These are phyloP conservation scores for Poecilus cupreus DNA, from an alignment of 2,888 invertebrate genomes.

Conservation along the genomic window DNA sequence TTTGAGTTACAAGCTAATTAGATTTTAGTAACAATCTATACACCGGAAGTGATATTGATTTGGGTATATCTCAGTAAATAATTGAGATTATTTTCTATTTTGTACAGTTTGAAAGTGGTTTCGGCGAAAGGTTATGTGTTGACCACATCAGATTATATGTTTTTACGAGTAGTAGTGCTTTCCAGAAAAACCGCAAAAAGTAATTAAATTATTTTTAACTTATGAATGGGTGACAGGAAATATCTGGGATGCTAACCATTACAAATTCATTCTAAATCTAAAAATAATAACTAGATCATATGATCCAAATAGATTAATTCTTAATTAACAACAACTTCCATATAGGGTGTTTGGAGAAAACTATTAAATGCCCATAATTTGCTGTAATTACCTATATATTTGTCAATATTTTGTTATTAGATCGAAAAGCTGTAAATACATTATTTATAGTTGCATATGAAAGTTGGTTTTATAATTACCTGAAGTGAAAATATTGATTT, in stretches of 20 bases:
- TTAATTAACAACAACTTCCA: constrained; percentile 1
- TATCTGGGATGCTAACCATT: background rate
- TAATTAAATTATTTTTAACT: constrained; percentile 13
- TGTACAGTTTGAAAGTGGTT: too few relatives aligned
- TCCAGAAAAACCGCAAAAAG: background rate
- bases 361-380: constrained; percentile 14
- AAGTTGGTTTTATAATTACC: constrained; percentile 30
- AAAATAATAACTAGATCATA: constrained; percentile 13
- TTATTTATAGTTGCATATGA: constrained; percentile 30
- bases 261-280: background rate
- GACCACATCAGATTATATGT: background rate
- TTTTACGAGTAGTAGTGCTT: background rate
- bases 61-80: too few relatives aligned
- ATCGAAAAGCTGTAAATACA: background rate
- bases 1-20: too few relatives aligned
- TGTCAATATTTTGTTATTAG: constrained; percentile 8
- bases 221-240: background rate
- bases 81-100: too few relatives aligned
- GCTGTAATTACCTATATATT: constrained; percentile 19
- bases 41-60: too few relatives aligned
- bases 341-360: constrained; percentile 23
- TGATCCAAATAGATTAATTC: background rate
- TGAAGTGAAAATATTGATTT: constrained; percentile 42
- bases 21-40: too few relatives aligned
- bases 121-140: too few relatives aligned